phyloP scores from a whole-genome alignment of 2,797 vertebrate species.

The Sebastolobus altivelis region DNA sequence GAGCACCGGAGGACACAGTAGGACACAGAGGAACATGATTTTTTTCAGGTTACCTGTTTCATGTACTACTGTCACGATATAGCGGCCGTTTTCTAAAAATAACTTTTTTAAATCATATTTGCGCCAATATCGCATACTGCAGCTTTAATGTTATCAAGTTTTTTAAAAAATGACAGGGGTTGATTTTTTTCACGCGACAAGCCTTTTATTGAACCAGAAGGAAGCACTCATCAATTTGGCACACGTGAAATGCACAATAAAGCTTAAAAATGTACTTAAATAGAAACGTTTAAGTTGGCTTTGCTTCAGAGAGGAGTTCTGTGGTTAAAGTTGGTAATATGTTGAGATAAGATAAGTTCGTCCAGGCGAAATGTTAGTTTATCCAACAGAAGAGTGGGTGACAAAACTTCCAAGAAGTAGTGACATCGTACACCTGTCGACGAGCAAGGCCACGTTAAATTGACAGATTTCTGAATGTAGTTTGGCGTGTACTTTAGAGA shows the following conservation, averaged over 20 bases:
- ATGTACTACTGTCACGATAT: too few species aligned
- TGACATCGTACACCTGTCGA: background rate
- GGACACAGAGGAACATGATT: too few species aligned
- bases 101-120: too few species aligned
- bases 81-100: too few species aligned
- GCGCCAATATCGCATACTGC: too few species aligned
- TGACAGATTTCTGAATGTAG: background rate
- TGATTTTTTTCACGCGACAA: fast-evolving
- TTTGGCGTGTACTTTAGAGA: background rate
- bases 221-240: background rate
- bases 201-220: fast-evolving
- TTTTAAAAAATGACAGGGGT: fast-evolving
- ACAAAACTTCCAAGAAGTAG: background rate
- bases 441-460: background rate
- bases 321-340: background rate
- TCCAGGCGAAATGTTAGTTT: background rate
- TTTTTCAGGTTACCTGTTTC: too few species aligned
- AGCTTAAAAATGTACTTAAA: background rate
- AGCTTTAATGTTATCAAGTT: background rate
- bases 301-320: background rate
- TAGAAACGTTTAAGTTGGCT: background rate
- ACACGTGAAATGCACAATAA: background rate
- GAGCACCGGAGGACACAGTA: too few species aligned
- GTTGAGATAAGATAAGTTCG: background rate
- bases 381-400: background rate